Conservation (phyloP, 1,140 invertebrate genomes). For the Neuroterus valhalla region DNA sequence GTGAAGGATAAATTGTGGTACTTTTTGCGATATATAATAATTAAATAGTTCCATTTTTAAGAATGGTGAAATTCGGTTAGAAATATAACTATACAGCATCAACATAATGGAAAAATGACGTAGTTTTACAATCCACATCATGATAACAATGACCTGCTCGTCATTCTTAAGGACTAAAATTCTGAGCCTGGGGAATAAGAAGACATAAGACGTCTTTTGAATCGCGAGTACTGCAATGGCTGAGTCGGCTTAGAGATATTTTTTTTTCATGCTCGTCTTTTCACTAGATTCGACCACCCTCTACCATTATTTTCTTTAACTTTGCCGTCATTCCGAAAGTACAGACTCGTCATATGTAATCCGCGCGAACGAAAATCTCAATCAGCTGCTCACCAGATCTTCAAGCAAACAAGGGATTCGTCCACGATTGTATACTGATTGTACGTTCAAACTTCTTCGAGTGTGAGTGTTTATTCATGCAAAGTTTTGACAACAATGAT, state of each 20-base stretch:
- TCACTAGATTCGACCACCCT: conserved; percentile 33
- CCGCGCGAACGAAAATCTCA: conserved; percentile 64
- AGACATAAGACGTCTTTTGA: conserved; percentile 40
- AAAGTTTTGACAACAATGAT: too few species aligned
- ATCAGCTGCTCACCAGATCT: conserved; percentile 68
- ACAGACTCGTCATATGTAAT: conserved; percentile 58
- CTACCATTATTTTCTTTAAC: conserved; percentile 37
- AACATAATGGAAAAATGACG: conserved; percentile 7
- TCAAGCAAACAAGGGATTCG: conserved; percentile 62
- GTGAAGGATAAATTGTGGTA: too few species aligned
- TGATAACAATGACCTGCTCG: conserved; percentile 17
- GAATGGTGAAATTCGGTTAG: too few species aligned
- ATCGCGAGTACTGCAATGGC: conserved; percentile 21
- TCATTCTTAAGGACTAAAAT: conserved; percentile 23
- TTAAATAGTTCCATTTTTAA: too few species aligned
- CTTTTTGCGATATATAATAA: too few species aligned
- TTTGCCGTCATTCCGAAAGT: conserved; percentile 48
- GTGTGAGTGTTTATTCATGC: background rate
- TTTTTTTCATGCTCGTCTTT: conserved; percentile 34
- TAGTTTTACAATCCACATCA: background rate
- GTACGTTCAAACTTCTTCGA: conserved; percentile 42
- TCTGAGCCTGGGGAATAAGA: conserved; percentile 32
- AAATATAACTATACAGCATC: background rate
- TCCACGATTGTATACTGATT: conserved; percentile 57
- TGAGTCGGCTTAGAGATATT: conserved; percentile 36